These are phyloP conservation scores for Piscicola geometra DNA, from an alignment of 2,888 invertebrate genomes.

Conservation along the genomic window DNA sequence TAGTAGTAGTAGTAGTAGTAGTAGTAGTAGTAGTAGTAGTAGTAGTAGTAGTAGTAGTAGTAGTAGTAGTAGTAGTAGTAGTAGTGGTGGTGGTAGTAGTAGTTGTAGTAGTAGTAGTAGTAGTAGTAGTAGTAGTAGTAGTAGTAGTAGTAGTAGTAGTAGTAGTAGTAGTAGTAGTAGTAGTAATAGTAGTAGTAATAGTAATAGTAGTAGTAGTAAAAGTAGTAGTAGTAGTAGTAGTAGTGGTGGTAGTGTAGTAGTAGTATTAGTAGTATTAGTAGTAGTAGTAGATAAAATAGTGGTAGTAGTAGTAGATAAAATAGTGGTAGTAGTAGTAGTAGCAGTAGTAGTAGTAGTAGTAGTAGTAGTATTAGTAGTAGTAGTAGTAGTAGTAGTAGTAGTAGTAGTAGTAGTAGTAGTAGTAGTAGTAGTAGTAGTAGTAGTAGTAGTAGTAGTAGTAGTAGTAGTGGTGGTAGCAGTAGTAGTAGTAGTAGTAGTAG, in stretches of 20 bases:
- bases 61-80: too few relatives aligned
- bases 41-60: too few relatives aligned
- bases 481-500: slow-evolving; percentile 6
- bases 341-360: too few relatives aligned
- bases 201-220: slow-evolving; percentile 9
- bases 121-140: slow-evolving; percentile 10
- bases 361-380: too few relatives aligned
- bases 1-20: too few relatives aligned
- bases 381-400: too few relatives aligned
- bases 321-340: too few relatives aligned
- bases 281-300: too few relatives aligned
- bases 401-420: not conserved
- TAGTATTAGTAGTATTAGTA: not conserved
- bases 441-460: slow-evolving; percentile 10
- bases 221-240: slow-evolving; percentile 6
- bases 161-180: slow-evolving; percentile 6
- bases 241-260: not conserved
- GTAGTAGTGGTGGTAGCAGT: not conserved
- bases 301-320: not conserved
- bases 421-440: slow-evolving; percentile 6
- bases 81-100: too few relatives aligned
- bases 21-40: too few relatives aligned
- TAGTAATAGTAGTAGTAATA: slow-evolving; percentile 15
- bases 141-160: slow-evolving; percentile 6
- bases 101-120: not conserved